Conservation (phyloP, 2,113 vertebrate species). For the human region DNA sequence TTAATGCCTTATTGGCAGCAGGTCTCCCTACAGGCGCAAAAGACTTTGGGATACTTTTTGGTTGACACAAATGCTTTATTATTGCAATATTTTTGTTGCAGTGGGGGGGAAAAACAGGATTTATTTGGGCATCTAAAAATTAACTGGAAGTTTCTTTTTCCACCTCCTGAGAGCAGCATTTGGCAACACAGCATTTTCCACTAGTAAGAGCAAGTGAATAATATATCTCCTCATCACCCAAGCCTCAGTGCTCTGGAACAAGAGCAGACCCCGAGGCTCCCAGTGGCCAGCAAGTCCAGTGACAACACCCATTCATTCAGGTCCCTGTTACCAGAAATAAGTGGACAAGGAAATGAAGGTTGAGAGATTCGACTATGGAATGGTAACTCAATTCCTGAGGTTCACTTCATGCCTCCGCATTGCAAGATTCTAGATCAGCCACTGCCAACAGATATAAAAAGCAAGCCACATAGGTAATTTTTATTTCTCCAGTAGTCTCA, state of each 20-base stretch:
- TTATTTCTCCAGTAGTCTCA: neutral
- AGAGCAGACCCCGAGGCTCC: neutral
- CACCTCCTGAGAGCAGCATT: constrained; percentile 74
- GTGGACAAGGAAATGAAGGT: constrained; percentile 22
- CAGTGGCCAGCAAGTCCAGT: neutral
- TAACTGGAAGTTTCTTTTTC: constrained; percentile 77
- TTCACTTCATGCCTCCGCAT: neutral
- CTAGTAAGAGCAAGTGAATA: constrained; percentile 26
- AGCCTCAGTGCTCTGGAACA: neutral
- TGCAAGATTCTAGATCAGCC: neutral
- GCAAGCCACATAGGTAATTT: neutral
- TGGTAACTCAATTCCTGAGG: neutral
- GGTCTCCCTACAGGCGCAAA: constrained; percentile 81
- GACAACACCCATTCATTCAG: neutral
- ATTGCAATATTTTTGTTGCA: constrained; percentile 81
- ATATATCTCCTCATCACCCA: neutral
- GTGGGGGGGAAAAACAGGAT: constrained; percentile 68
- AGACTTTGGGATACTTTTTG: constrained; percentile 84
- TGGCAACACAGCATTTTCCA: constrained; percentile 57
- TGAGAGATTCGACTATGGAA: constrained; percentile 8
- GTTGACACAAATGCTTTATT: constrained; percentile 81
- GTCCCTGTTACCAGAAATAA: constrained; percentile 50
- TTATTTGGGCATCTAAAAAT: constrained; percentile 78
- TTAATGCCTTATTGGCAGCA: constrained; percentile 80
- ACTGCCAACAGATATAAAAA: constrained; percentile 22